These are phyloP conservation scores for Salminus brasiliensis DNA, from an alignment of 2,113 vertebrate genomes.

Conservation along the genomic window DNA sequence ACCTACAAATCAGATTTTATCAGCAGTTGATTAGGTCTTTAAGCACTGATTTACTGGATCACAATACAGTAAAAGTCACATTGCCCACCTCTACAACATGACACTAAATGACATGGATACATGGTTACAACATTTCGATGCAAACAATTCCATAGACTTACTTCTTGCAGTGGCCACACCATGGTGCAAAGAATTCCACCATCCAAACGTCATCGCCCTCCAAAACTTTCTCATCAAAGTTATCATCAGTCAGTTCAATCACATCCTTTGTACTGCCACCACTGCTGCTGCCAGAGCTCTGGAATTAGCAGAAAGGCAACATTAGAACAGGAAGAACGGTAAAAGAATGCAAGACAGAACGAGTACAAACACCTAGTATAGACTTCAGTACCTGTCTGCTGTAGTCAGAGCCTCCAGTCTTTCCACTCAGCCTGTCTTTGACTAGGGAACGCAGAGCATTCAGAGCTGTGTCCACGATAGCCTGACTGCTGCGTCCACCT, in stretches of 20 bases:
- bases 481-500: slow-evolving; percentile 90
- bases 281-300: slow-evolving; percentile 70
- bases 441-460: slow-evolving; percentile 83
- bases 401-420: slow-evolving; percentile 81
- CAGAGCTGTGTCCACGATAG: slow-evolving; percentile 90
- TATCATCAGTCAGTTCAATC: slow-evolving; percentile 91
- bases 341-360: background rate
- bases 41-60: too few relatives aligned
- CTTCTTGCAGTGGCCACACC: slow-evolving; percentile 99
- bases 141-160: slow-evolving; percentile 67
- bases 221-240: slow-evolving; percentile 87
- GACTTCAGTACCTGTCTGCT: slow-evolving; percentile 80
- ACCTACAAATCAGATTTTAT: too few relatives aligned
- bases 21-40: too few relatives aligned
- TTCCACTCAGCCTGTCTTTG: slow-evolving; percentile 86
- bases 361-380: background rate
- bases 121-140: background rate
- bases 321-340: background rate
- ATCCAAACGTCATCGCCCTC: slow-evolving; percentile 87
- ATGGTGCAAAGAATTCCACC: slow-evolving; percentile 97
- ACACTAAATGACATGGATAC: too few relatives aligned
- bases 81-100: too few relatives aligned
- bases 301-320: slow-evolving; percentile 2
- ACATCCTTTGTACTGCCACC: slow-evolving; percentile 82
- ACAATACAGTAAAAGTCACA: too few relatives aligned